phyloP scores from a whole-genome alignment of 2,888 invertebrate species.

The Teleiodes luculella region DNA sequence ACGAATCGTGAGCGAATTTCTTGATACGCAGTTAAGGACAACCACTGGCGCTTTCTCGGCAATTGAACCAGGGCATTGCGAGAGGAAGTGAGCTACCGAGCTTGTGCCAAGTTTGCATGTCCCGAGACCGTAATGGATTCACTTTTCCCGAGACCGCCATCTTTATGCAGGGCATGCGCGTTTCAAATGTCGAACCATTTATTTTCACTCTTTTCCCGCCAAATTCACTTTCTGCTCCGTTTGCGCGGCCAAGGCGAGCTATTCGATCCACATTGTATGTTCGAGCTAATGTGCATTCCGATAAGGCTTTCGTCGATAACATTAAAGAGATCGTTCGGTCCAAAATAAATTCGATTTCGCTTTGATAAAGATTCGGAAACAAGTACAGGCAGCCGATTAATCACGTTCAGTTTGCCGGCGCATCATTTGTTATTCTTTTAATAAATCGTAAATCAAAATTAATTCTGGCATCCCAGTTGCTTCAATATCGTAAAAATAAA shows the following conservation, averaged over 20 bases:
- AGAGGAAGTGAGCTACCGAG: background rate
- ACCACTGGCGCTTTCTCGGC: background rate
- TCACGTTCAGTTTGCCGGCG: background rate
- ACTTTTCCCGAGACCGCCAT: conserved; percentile 26
- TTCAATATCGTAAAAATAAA: conserved; percentile 30
- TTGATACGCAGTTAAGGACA: background rate
- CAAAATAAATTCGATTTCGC: background rate
- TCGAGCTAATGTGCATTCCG: conserved; percentile 7
- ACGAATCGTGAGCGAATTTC: conserved; percentile 7
- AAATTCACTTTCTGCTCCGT: conserved; percentile 62
- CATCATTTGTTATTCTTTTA: conserved; percentile 21
- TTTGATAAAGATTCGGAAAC: background rate
- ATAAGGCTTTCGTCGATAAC: background rate
- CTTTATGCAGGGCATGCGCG: conserved; percentile 40
- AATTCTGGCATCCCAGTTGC: conserved; percentile 8
- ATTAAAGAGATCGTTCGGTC: background rate
- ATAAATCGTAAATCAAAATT: conserved; percentile 23
- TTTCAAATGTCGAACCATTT: conserved; percentile 46
- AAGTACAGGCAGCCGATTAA: background rate
- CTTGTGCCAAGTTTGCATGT: conserved; percentile 16
- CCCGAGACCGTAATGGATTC: conserved; percentile 22
- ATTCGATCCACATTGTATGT: conserved; percentile 23
- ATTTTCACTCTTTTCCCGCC: conserved; percentile 59
- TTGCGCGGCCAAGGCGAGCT: conserved; percentile 34
- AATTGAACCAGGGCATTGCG: background rate